phyloP scores from a whole-genome alignment of 2,797 vertebrate genomes.

The Premnoplex brunnescens region DNA sequence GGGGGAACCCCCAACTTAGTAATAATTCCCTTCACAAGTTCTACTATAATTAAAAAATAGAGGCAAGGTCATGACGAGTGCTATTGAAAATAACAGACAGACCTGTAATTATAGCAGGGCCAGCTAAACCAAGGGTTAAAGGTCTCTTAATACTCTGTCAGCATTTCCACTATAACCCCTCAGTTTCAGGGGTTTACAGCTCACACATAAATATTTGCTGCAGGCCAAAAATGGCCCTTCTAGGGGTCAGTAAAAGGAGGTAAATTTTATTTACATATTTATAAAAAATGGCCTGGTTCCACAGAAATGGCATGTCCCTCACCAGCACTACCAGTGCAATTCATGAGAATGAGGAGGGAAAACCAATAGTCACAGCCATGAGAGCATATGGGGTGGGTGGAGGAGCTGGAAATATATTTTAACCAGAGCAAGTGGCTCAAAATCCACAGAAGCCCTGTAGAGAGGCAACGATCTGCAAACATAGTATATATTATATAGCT shows the following conservation, averaged over 20 bases:
- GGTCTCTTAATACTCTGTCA: slow-evolving; percentile 70
- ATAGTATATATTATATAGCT: not conserved
- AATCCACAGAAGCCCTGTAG: not conserved
- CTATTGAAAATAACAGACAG: slow-evolving; percentile 64
- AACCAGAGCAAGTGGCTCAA: not conserved
- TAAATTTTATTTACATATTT: slow-evolving; percentile 67
- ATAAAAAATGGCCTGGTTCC: not conserved
- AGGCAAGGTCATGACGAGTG: slow-evolving; percentile 58
- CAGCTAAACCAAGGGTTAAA: slow-evolving; percentile 62
- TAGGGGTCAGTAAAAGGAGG: slow-evolving; percentile 51
- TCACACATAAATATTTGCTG: slow-evolving; percentile 72
- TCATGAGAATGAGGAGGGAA: not conserved
- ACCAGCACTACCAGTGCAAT: not conserved
- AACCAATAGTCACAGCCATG: fast-evolving
- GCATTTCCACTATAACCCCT: slow-evolving; percentile 62
- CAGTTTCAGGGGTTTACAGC: slow-evolving; percentile 69
- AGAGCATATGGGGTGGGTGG: not conserved
- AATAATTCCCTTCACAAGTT: slow-evolving; percentile 68
- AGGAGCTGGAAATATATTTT: not conserved
- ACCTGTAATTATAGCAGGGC: slow-evolving; percentile 62
- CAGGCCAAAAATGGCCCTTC: slow-evolving; percentile 58
- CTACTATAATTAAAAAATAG: slow-evolving; percentile 63
- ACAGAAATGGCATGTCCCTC: not conserved
- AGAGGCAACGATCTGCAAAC: not conserved
- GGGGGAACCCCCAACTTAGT: slow-evolving; percentile 52